Base-by-base conservation (phyloP, 1,140 invertebrate genomes). In the Drosophila pseudoobscura region DNA sequence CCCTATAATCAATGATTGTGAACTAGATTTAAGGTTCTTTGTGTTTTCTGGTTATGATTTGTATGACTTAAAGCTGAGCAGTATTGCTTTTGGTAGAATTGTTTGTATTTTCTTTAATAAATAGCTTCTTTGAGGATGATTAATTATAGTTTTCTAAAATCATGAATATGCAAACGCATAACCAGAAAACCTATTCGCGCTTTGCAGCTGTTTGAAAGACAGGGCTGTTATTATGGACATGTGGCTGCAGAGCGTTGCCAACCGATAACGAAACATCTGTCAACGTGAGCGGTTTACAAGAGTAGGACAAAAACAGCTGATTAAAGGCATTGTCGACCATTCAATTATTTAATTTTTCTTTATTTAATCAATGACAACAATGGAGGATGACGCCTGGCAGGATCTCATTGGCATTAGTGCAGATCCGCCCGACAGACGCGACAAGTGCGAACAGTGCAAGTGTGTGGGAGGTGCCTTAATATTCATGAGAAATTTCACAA, bases 351-450 rank as follows among this genome's bases (percentile, higher is more conserved):
- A 50, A 50, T 46, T 31, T 31, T 55, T n/a, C 41, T 62, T 41
- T 31, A 55, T 78, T 75, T 62, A 57, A 47, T 82, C 52, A 82
- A 87, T 87, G 53, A 75, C 51, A 68, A 82, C 51, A 6, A 65
- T 49, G 13, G 31, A 73, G 17, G 72, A 88, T 9, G 83, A 88
- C 7, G 83, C 72, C 11, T 88, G 83, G 83, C 58, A 93, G 64
- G 95, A 96, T 91, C 92, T 96, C 20, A 93, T 94, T 22, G 93
- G 93, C 75, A 95, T 97, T 71, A 93, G 94, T 24, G 94, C 95
- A 4, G 96, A 97, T 92, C 96, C 96, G 45, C 95, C 95, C 13
- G 82, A 93, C 74, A 94, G 94, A 93, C 92, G 96, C 58, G 92
- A 94, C 62, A 93, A 94, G 64, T 96, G 96, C 92, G 74, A 90